Percentiles rank a stretch among this genome's conserved stretches.
phyloP scores from a whole-genome alignment of 2,797 vertebrate genomes.

The Chloroceryle amazona region DNA sequence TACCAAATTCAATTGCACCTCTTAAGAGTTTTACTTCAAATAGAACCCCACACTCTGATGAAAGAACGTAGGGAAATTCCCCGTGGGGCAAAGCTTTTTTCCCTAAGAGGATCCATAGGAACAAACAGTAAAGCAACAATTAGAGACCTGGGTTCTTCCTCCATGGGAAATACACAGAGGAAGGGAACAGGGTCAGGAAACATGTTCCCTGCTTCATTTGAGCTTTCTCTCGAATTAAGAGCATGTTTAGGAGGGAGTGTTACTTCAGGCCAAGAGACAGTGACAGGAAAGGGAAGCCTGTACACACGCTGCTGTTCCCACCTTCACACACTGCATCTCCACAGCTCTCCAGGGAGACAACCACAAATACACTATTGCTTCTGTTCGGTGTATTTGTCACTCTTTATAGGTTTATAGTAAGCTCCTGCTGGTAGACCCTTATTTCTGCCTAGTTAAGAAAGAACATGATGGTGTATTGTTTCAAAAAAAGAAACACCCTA shows the following conservation, averaged over 20 bases:
- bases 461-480: neutral
- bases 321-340: neutral
- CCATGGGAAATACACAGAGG: rapidly evolving
- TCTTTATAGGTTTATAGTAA: neutral
- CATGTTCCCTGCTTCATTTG: neutral
- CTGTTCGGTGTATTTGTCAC: neutral
- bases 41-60: neutral
- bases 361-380: neutral
- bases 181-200: neutral
- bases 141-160: neutral
- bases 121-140: neutral
- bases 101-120: neutral
- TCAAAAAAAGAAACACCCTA: neutral
- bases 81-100: neutral
- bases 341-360: neutral
- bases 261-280: neutral
- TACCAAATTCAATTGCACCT: neutral
- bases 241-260: neutral
- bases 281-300: neutral
- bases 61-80: rapidly evolving
- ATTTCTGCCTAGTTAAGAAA: conserved; percentile 47
- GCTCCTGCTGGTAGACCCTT: conserved; percentile 45
- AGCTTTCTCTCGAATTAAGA: neutral
- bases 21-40: neutral
- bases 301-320: neutral